Base-by-base conservation (phyloP, 30 jellyfish, hydroid and myxozoan species). In the Turritopsis dohrnii region DNA sequence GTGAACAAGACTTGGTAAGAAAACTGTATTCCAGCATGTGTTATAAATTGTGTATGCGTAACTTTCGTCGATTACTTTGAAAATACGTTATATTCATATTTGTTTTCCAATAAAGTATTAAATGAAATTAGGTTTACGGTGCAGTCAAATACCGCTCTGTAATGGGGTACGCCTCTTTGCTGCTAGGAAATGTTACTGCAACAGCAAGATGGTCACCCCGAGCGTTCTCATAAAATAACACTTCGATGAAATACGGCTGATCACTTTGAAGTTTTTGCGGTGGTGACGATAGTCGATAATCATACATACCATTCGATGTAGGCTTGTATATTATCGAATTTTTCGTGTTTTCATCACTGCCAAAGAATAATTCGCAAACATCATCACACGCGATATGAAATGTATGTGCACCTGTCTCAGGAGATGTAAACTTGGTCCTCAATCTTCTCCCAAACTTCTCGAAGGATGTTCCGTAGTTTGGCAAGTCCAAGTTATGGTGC, bases 171-270 rank as follows among this genome's bases (percentile, higher is more conserved):
- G 77, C 77, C 19, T 23, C 30, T 71, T 79, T 52, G 71, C 89
- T 81, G 71, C 82, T 54, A 17, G 94, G 94, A 16, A 86, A 81
- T 25, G 20, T 53, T 8, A 79, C 85, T 5, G 86, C 89, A 28
- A 79, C 81, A 19, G 85, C 29, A 26, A 86, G 1, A 74, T 79
- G 86, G 75, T 80, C 94, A 21, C 82, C 94, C 24, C 90, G 90
- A 19, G 52, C 29, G 7, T 20, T 52, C 18, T 86, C 94, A n/a
- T 65, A 86, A 80, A 52, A 19, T 8, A 72, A 19, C 28, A 71
- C 89, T 53, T 71, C 89, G 19, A 86, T 65, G 80, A 79, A 86
- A 80, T 86, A 86, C 60, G 17, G 25, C 54, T 79, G 72, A n/a
- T 90, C 94, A 41, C 22, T 73, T 23, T 27, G 65, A 31, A 86